Base-by-base conservation (phyloP, 1,140 invertebrate genomes). In the Calycopis cecrops region DNA sequence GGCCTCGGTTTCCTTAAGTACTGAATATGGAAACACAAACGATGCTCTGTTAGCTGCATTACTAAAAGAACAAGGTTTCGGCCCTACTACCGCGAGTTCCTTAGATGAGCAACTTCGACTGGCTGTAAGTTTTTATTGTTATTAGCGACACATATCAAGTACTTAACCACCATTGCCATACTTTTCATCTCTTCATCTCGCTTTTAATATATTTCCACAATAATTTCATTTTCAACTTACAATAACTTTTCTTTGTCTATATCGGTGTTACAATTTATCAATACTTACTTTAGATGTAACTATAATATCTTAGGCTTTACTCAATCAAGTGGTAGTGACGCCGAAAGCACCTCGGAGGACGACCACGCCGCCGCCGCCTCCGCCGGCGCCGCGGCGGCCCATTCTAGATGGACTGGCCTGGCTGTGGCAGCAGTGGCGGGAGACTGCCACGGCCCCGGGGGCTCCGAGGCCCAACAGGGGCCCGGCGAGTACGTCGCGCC, bases 61-160 rank as follows among this genome's bases (percentile, higher is more conserved):
- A 53, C 75, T 93, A 35, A 92, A 93, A 73, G 89, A 91, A 67
- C 90, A 91, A 73, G 92, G 92, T 12, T 91, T 93, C 65, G 91
- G 90, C 63, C 92, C 92, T 1, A 87, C 89, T 4, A 92, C 91
- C 38, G 91, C 92, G 60, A 89, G 89, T 79, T 81, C 76, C 64
- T 74, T 88, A 72, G 66, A 90, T 79, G 88, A 91, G 62, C 90
- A 91, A 83, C 76, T 92, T 48, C 88, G 88, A 73, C 78, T 89
- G 55, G 87, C 88, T 63, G 91, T 92, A 82, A 90, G 89, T 90
- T 66, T 57, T 33, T 14, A 28, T 18, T 1, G 10, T 42, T 4
- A 44, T 1, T 33, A 16, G n/a, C 9, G 14, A 14, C 28, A 12
- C 10, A 33, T 28, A 21, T 48, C 9, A 33, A 17, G 18, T 9